phyloP scores from a whole-genome alignment of 1,140 invertebrate species.

The Cryptotermes secundus region DNA sequence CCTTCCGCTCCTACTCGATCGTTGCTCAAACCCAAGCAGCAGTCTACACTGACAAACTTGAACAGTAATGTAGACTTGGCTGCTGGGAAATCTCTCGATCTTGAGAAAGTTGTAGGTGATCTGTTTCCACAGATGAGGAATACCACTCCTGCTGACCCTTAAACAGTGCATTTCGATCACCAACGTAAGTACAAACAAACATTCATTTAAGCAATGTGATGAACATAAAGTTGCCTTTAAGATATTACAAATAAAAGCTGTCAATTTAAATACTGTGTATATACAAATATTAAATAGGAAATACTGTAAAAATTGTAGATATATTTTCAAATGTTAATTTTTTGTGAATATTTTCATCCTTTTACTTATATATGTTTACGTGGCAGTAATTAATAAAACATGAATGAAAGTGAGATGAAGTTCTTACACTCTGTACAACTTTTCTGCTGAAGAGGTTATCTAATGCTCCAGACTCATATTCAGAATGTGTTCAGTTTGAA shows the following conservation, averaged over 20 bases:
- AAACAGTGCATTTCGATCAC: background rate
- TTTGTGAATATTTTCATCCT: conserved; percentile 13
- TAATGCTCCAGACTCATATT: too few relatives aligned
- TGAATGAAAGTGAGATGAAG: background rate
- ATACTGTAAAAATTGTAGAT: conserved; percentile 12
- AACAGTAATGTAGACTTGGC: background rate
- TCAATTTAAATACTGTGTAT: background rate
- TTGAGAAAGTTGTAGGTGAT: conserved; percentile 23
- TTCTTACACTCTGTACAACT: background rate
- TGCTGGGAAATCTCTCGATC: background rate
- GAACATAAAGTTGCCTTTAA: background rate
- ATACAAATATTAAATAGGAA: background rate
- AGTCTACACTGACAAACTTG: background rate
- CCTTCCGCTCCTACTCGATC: background rate
- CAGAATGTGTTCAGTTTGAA: too few relatives aligned
- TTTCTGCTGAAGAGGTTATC: too few relatives aligned
- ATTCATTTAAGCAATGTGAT: conserved; percentile 17
- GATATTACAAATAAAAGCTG: conserved; percentile 17
- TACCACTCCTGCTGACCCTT: background rate
- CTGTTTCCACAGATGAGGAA: conserved; percentile 21
- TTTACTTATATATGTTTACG: background rate
- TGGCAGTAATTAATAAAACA: background rate
- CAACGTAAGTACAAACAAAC: background rate
- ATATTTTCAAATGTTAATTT: conserved; percentile 14
- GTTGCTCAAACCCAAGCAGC: conserved; percentile 19